These are phyloP conservation scores for Adelosebastes latens DNA, from an alignment of 2,797 vertebrate genomes.

Conservation along the genomic window DNA sequence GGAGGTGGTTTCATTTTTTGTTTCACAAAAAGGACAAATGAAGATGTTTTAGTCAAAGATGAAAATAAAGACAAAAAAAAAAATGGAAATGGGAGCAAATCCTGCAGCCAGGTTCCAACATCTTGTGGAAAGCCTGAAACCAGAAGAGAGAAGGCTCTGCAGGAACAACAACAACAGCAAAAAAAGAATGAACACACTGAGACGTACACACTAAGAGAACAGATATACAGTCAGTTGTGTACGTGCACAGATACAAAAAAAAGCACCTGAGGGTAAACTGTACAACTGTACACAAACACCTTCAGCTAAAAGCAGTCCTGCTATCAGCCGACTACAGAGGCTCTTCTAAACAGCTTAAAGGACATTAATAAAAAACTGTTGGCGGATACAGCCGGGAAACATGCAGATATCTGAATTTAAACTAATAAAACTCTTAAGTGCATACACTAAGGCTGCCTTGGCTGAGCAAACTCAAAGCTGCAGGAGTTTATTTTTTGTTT, in stretches of 20 bases:
- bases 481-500: background rate
- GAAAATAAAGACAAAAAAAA: background rate
- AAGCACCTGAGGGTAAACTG: background rate
- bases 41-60: background rate
- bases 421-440: background rate
- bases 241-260: background rate
- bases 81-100: background rate
- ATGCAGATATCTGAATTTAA: slow-evolving; percentile 7
- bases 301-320: slow-evolving; percentile 16
- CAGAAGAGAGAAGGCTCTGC: background rate
- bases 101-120: background rate
- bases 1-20: background rate
- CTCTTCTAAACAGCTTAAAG: slow-evolving; percentile 11
- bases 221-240: background rate
- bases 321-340: slow-evolving; percentile 23
- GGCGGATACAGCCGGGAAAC: background rate
- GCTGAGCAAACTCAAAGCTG: background rate
- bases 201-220: background rate
- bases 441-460: background rate
- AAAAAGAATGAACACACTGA: background rate
- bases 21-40: background rate
- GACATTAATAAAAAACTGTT: slow-evolving; percentile 4
- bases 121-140: background rate
- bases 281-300: slow-evolving; percentile 15
- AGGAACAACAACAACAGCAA: background rate